Evolutionary conservation across 2,888 invertebrate species (phyloP).

Genomic region (Gastrophysa polygoni): DNA sequence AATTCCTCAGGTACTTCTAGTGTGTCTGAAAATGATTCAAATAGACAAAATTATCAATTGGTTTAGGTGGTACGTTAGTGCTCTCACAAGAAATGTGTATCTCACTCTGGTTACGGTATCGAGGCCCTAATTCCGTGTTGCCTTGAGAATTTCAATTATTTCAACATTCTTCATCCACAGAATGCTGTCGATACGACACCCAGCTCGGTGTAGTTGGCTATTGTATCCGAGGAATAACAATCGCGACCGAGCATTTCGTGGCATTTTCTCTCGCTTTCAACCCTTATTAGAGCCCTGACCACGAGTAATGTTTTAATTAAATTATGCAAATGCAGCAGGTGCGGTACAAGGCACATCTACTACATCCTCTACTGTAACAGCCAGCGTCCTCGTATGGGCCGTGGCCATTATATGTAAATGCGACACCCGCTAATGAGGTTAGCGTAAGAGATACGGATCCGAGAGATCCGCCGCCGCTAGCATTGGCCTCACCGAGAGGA

Average conservation of each 20-base stretch:
- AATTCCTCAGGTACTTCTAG: too few relatives aligned
- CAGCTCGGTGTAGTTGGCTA: not conserved
- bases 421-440: conserved; percentile 52
- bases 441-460: conserved; percentile 46
- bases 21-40: too few relatives aligned
- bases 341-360: conserved; percentile 31
- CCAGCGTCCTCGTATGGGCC: conserved; percentile 39
- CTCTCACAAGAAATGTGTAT: too few relatives aligned
- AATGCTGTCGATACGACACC: not conserved
- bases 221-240: not conserved
- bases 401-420: conserved; percentile 50
- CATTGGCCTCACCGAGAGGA: not conserved
- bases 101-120: too few relatives aligned
- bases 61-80: too few relatives aligned
- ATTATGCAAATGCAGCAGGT: conserved; percentile 42
- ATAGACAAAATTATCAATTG: too few relatives aligned
- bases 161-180: not conserved
- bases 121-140: too few relatives aligned
- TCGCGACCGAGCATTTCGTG: not conserved
- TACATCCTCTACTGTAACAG: not conserved
- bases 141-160: not conserved
- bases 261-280: not conserved
- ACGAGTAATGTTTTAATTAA: conserved; percentile 43
- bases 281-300: conserved; percentile 23
- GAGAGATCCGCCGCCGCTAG: conserved; percentile 39